These are phyloP conservation scores for Sardina pilchardus DNA, from an alignment of 2,113 vertebrate genomes.

Conservation along the genomic window DNA sequence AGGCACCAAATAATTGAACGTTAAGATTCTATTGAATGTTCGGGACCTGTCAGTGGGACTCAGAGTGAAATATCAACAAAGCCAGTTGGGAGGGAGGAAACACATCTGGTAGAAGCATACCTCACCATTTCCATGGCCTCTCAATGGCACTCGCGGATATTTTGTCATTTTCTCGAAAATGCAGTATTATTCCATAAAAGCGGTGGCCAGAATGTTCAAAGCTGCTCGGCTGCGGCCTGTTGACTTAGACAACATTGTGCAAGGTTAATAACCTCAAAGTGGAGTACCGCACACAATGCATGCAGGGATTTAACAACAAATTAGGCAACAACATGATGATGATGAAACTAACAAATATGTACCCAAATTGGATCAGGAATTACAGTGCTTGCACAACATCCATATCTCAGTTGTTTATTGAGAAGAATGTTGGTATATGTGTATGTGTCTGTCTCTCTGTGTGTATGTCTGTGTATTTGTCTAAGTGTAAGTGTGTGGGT, in stretches of 20 bases:
- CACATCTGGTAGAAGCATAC: conserved; percentile 62
- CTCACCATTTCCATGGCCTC: conserved; percentile 51
- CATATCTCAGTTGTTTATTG: not conserved
- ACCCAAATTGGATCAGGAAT: not conserved
- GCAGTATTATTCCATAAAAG: conserved; percentile 21
- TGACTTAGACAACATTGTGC: conserved; percentile 50
- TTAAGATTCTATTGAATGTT: conserved; percentile 68
- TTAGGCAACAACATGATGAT: not conserved
- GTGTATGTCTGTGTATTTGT: not conserved
- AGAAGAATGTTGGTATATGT: not conserved
- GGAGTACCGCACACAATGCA: not conserved
- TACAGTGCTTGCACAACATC: not conserved
- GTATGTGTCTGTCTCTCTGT: not conserved
- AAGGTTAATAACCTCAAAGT: conserved; percentile 47
- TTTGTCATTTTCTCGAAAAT: conserved; percentile 24
- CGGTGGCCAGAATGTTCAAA: not conserved
- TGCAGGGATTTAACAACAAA: not conserved
- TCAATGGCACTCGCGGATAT: conserved; percentile 16
- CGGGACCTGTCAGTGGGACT: conserved; percentile 57
- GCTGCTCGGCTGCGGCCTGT: not conserved
- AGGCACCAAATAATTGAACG: conserved; percentile 77
- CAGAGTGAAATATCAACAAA: conserved; percentile 43
- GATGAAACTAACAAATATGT: not conserved
- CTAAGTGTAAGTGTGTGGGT: not conserved
- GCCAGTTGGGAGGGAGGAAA: conserved; percentile 44